phyloP scores from a whole-genome alignment of 2,888 invertebrate species.

The Trichacis sp. region DNA sequence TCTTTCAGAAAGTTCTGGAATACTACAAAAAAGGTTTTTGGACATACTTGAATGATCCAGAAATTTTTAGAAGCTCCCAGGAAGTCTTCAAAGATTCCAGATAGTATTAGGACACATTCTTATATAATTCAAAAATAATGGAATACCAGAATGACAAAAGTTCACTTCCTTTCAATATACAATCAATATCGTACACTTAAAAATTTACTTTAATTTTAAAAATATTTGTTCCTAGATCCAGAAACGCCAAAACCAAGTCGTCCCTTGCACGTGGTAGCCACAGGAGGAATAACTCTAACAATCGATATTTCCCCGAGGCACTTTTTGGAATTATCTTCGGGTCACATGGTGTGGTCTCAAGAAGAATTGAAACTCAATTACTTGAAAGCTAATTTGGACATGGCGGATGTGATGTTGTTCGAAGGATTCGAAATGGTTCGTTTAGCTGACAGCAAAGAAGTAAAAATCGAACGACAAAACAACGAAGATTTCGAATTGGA shows the following conservation, averaged over 20 bases:
- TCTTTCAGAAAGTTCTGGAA: too few species aligned
- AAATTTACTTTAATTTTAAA: too few species aligned
- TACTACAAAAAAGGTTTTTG: too few species aligned
- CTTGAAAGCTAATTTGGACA: slow-evolving; percentile 75
- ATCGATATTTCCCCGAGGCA: slow-evolving; percentile 65
- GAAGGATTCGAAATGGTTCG: slow-evolving; percentile 77
- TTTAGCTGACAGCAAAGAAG: slow-evolving; percentile 74
- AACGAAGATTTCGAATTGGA: slow-evolving; percentile 79
- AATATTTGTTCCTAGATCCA: not conserved
- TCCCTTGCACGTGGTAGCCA: slow-evolving; percentile 58
- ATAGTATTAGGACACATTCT: too few species aligned
- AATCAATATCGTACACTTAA: too few species aligned
- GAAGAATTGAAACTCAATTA: slow-evolving; percentile 63
- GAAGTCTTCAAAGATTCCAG: too few species aligned
- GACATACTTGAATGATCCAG: too few species aligned
- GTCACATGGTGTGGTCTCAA: slow-evolving; percentile 61
- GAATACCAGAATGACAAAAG: too few species aligned
- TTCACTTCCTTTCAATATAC: too few species aligned
- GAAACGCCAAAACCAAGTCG: slow-evolving; percentile 49
- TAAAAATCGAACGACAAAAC: slow-evolving; percentile 80
- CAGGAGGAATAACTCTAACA: slow-evolving; percentile 59
- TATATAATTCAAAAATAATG: too few species aligned
- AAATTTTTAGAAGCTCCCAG: too few species aligned
- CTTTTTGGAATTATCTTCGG: slow-evolving; percentile 63
- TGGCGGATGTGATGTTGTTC: slow-evolving; percentile 79